Conservation (phyloP, 2,888 invertebrate genomes). For the Meteorus cinctellus region DNA sequence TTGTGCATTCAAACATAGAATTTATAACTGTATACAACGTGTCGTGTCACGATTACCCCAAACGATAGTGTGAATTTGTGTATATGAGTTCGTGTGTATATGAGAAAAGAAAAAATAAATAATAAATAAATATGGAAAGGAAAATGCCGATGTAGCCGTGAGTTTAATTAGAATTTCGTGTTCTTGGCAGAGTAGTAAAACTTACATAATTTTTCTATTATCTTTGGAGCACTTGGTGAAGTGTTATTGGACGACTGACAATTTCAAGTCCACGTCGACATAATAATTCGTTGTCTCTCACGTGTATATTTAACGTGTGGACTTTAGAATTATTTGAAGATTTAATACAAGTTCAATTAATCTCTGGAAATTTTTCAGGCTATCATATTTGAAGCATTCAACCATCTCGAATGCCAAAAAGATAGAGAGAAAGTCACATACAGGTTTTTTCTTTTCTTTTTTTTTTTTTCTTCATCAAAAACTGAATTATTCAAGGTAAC, state of each 20-base stretch:
- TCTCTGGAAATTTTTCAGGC: not conserved
- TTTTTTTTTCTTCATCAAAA: too few species aligned
- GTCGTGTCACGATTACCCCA: conserved; percentile 20
- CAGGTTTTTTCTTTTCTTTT: too few species aligned
- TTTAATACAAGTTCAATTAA: not conserved
- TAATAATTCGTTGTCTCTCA: not conserved
- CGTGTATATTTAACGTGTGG: not conserved
- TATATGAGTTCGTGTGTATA: not conserved
- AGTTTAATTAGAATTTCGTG: not conserved
- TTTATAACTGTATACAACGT: not conserved
- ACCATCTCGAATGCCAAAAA: not conserved
- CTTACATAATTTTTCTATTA: not conserved
- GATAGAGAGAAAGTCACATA: not conserved
- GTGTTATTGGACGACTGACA: not conserved
- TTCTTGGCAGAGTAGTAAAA: not conserved
- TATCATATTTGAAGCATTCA: not conserved
- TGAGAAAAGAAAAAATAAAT: not conserved
- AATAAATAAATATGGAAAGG: not conserved
- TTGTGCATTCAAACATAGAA: conserved; percentile 15
- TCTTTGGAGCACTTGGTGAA: not conserved
- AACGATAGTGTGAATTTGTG: not conserved
- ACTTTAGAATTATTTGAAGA: not conserved
- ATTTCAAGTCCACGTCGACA: not conserved
- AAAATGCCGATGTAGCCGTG: not conserved
- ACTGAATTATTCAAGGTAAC: too few species aligned